A percentile compares a stretch with the other conserved stretches of the same genome.
Evolutionary conservation across 2,797 vertebrate genomes (phyloP).

Genomic region (Myotis myotis): DNA sequence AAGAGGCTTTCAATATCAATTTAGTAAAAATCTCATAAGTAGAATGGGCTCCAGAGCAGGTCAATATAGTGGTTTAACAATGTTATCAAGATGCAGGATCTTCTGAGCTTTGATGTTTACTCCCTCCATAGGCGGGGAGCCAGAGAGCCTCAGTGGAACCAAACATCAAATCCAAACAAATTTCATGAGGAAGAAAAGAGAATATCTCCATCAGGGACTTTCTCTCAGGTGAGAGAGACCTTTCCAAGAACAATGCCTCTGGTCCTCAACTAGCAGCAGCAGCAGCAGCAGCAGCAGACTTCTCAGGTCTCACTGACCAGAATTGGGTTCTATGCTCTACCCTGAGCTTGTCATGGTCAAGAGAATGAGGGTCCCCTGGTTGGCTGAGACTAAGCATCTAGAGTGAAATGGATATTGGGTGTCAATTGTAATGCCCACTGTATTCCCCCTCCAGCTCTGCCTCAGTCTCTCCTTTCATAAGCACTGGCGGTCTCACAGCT

Average conservation of each 20-base stretch:
- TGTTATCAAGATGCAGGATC: neutral
- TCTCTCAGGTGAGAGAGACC: neutral
- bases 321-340: neutral
- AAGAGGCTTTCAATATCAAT: neutral
- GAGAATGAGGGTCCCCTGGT: neutral
- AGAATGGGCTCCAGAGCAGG: neutral
- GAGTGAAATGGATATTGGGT: neutral
- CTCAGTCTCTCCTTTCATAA: neutral
- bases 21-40: neutral
- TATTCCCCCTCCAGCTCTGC: neutral
- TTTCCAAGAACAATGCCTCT: neutral
- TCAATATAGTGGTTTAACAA: neutral
- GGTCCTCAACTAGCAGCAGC: neutral
- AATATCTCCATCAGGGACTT: neutral
- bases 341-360: neutral
- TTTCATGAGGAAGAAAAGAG: neutral
- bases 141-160: neutral
- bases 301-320: neutral
- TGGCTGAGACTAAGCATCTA: neutral
- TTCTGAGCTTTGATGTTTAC: neutral
- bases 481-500: neutral
- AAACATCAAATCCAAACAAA: neutral
- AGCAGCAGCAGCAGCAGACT: neutral
- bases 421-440: neutral
- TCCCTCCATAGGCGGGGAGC: neutral